Percentiles rank a stretch among this genome's conserved stretches.
Conservation (phyloP, 2,797 vertebrate species). For the Enteromius thamalakanensis region DNA sequence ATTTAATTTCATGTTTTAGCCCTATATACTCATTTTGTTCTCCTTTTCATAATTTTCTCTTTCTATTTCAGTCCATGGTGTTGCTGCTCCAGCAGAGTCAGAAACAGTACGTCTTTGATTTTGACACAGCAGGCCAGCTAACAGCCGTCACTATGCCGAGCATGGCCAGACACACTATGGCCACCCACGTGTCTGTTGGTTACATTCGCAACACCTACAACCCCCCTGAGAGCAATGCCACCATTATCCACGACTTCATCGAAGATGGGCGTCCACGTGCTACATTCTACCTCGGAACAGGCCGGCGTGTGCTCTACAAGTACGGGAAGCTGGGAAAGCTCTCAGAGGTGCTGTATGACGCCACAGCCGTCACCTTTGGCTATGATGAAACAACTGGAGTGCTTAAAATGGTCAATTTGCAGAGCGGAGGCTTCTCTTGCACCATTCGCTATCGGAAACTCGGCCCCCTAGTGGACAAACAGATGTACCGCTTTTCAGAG, state of each 20-base stretch:
- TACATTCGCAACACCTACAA: slow-evolving; percentile 89
- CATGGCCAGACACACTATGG: slow-evolving; percentile 88
- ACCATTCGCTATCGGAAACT: slow-evolving; percentile 89
- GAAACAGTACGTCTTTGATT: slow-evolving; percentile 89
- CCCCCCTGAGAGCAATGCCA: slow-evolving; percentile 87
- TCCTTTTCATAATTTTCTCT: background rate
- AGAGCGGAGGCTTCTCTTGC: slow-evolving; percentile 89
- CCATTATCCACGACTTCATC: slow-evolving; percentile 86
- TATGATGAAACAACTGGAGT: slow-evolving; percentile 87
- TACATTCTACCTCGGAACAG: slow-evolving; percentile 83
- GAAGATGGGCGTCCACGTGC: slow-evolving; percentile 86
- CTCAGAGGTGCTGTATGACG: slow-evolving; percentile 87
- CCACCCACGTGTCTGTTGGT: slow-evolving; percentile 86
- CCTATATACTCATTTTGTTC: background rate
- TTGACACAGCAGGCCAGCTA: slow-evolving; percentile 82
- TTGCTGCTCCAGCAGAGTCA: slow-evolving; percentile 87
- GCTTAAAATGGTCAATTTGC: slow-evolving; percentile 89
- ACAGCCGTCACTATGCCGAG: slow-evolving; percentile 89
- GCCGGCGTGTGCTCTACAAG: slow-evolving; percentile 87
- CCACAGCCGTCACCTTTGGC: slow-evolving; percentile 85
- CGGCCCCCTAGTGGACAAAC: slow-evolving; percentile 87
- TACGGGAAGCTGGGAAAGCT: slow-evolving; percentile 87
- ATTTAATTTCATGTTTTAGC: no score
- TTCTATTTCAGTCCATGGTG: slow-evolving; percentile 81
- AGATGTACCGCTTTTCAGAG: slow-evolving; percentile 90